Evolutionary conservation across 2,797 vertebrate genomes (phyloP), one percentile per base, ranked within the genome.

Genomic region (Tokudaia tokunoshimensis): DNA sequence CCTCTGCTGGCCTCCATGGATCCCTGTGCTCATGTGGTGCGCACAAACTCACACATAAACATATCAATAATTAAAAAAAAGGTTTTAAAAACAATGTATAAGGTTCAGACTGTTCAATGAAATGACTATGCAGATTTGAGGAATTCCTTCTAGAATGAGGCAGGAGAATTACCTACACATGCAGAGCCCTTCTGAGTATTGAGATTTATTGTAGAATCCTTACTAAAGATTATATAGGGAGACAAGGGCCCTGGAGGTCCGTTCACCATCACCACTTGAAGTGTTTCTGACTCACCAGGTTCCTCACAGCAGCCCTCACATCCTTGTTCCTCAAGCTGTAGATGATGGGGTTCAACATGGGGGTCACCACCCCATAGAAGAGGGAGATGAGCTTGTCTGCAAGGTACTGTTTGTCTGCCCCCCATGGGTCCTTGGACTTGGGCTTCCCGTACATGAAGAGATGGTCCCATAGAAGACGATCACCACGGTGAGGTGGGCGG

Each of bases 401-500:
- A 12, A 93, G 52, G 78, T 93, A 87, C 34, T 95, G 94, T 47
- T 95, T 96, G 79, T 95, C 92, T 14, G 86, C 61, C 52, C 91
- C 78, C 22, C 44, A 26, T 0, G 90, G 72, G 24, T 94, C 95
- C 50, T 89, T 96, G 29, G 93, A 96, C 86, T 98, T 97, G 78
- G 97, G 98, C 74, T 96, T 97, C 47, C 96, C 96, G 0, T 98
- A 97, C 94, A 97, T 97, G 82, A 96, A 97, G 11, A 98, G 75
- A 97, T 95, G 31, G 96, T 98, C 59, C 97, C 96, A 0, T 97
- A 98, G 92, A 97, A 97, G 24, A 98, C 0, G 0, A 91, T 8
- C 22, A 98, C 93, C 0, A 98, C 94, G 0, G 83, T 96, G 52
- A 98, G 74, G 55, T 98, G 97, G 8, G 97, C 94, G 63, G 97